Evolutionary conservation across 1,140 invertebrate genomes (phyloP).

Genomic region (Anagrus nilaparvatae): DNA sequence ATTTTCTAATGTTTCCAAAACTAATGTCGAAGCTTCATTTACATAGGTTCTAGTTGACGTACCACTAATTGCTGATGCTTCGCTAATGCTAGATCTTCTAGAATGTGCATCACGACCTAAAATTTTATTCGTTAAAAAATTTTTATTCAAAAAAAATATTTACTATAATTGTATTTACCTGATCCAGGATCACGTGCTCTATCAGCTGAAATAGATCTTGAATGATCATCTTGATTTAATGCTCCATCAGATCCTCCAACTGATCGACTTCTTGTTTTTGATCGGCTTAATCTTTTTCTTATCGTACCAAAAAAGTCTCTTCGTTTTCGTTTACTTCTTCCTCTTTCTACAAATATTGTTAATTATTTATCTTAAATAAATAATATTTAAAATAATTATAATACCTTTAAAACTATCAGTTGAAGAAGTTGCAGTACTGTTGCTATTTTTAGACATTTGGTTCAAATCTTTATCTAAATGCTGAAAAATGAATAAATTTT

Average conservation of each 20-base stretch:
- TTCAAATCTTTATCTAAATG: constrained; percentile 29
- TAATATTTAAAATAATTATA: background rate
- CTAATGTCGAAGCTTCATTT: constrained; percentile 81
- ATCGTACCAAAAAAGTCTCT: constrained; percentile 88
- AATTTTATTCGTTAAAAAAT: background rate
- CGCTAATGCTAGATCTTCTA: constrained; percentile 75
- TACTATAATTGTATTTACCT: constrained; percentile 22
- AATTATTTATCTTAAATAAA: background rate
- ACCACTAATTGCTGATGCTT: constrained; percentile 67
- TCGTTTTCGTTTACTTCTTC: constrained; percentile 55
- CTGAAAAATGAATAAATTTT: constrained; percentile 20
- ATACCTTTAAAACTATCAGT: constrained; percentile 32
- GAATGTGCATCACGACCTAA: constrained; percentile 44
- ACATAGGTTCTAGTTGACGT: constrained; percentile 83
- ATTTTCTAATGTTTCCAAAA: constrained; percentile 82
- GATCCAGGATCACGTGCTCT: constrained; percentile 46
- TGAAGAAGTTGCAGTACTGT: constrained; percentile 36
- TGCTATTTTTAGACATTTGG: constrained; percentile 26
- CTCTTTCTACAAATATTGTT: constrained; percentile 45
- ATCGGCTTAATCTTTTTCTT: constrained; percentile 70
- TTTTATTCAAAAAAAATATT: background rate
- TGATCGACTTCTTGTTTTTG: constrained; percentile 66
- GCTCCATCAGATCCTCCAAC: constrained; percentile 55
- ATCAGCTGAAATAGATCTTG: constrained; percentile 57
- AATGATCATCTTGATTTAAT: constrained; percentile 45